phyloP scores from a whole-genome alignment of 1,140 invertebrate species.

The Brachionus paranguensis region DNA sequence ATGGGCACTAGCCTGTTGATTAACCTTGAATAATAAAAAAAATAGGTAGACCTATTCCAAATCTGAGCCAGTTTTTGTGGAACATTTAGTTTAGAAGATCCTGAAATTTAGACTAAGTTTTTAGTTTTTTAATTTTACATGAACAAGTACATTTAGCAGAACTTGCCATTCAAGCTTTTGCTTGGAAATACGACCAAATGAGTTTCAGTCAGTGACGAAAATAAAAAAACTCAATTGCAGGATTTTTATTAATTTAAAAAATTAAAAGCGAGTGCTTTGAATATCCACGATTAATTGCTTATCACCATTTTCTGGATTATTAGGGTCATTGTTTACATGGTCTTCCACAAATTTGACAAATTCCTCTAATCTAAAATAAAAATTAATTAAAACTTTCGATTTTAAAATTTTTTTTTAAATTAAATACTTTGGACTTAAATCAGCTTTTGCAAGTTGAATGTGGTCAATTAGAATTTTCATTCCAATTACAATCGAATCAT shows the following conservation, averaged over 20 bases:
- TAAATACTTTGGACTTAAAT: background rate
- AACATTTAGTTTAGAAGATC: no score
- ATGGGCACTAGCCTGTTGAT: no score
- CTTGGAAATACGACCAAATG: no score
- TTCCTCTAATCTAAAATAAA: background rate
- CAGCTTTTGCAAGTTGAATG: background rate
- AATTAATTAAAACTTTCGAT: no score
- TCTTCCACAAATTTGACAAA: background rate
- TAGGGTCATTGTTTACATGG: background rate
- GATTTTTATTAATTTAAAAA: background rate
- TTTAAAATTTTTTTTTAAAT: background rate
- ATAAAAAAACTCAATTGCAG: background rate
- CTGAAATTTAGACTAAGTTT: no score
- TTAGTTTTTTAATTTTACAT: no score
- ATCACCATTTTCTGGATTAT: background rate
- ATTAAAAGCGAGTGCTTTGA: background rate
- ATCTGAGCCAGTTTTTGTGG: no score
- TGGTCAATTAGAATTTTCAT: background rate
- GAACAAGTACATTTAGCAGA: no score
- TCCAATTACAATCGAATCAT: background rate
- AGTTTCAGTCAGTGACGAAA: background rate
- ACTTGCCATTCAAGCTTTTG: no score
- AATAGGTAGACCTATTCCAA: no score
- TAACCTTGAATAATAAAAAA: no score
- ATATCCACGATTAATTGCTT: background rate